Percentiles rank a stretch among this genome's conserved stretches.
Conservation (phyloP, 2,797 vertebrate species). For the Cuculus canorus region DNA sequence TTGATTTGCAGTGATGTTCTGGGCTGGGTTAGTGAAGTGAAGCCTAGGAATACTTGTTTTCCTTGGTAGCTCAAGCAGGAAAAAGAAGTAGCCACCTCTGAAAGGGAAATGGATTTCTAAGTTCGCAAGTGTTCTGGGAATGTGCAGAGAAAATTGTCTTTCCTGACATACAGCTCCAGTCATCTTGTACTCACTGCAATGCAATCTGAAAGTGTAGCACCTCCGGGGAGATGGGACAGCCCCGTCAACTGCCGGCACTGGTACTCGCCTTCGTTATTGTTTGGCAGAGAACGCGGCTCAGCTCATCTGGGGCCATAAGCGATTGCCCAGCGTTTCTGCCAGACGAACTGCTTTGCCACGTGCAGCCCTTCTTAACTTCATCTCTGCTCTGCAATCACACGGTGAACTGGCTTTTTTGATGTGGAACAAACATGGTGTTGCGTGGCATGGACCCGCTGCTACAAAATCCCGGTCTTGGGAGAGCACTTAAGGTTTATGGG, state of each 20-base stretch:
- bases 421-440: accelerated
- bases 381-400: background rate
- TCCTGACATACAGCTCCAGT: accelerated
- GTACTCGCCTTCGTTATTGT: accelerated
- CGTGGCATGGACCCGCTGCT: background rate
- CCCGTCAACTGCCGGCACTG: accelerated
- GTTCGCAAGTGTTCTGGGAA: background rate
- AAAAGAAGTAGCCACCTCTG: background rate
- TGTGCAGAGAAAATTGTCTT: background rate
- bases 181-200: accelerated
- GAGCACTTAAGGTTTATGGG: background rate
- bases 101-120: background rate
- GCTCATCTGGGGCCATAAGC: background rate
- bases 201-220: accelerated
- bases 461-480: background rate
- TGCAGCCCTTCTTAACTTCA: background rate
- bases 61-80: background rate
- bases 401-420: accelerated
- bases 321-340: background rate
- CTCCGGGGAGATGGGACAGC: background rate
- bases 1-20: background rate
- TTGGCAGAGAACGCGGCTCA: background rate
- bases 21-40: background rate
- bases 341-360: background rate
- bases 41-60: background rate